Base-by-base conservation (phyloP, 2,888 invertebrate species). In the Eupithecia abbreviata region DNA sequence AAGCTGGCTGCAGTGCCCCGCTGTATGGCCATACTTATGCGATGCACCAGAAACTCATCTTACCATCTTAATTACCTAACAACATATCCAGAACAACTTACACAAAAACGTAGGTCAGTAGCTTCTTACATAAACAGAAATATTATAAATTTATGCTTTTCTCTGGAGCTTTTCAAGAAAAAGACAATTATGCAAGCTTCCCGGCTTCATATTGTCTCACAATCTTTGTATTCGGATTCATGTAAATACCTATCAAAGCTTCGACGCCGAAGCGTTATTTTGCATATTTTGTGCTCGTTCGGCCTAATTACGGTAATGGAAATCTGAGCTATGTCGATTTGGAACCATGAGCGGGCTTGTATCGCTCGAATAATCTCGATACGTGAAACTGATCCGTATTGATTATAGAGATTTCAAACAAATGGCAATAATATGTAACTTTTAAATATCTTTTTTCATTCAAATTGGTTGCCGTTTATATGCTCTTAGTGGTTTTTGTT, bases 221-320 rank as follows among this genome's bases (percentile, higher is more conserved):
- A 62, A 30, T 62, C 62, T 62, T 62, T 58, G 4, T 30, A 62
- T 62, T 62, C 62, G 30, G 62, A 62, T 62, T 62, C 10, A 30
- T 62, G 18, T 62, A 2, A 30, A 62, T 62, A 12, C 30, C n/a
- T 62, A 12, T 12, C n/a, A 12, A 30, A 58, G 10, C 66, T 66
- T 42, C 66, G 66, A 15, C 30, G 62, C 12, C 7, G 66, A 42
- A 4, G 42, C 41, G 41, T 66, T 66, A 66, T 66, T 77, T 74
- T 58, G 69, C 69, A 77, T 75, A 72, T 72, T 71, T 69, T 45
- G 15, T 62, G 51, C 41, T 18, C 47, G 66, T 68, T 58, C 30
- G 69, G 71, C 77, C 80, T 80, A 79, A 83, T 83, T 79, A 82
- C 55, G 45, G 70, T 79, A 79, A 80, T 79, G 77, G 79, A 69